Evolutionary conservation across 2,888 invertebrate genomes (phyloP), one percentile per base, ranked within the genome.

Genomic region (Adelognathus sp.): DNA sequence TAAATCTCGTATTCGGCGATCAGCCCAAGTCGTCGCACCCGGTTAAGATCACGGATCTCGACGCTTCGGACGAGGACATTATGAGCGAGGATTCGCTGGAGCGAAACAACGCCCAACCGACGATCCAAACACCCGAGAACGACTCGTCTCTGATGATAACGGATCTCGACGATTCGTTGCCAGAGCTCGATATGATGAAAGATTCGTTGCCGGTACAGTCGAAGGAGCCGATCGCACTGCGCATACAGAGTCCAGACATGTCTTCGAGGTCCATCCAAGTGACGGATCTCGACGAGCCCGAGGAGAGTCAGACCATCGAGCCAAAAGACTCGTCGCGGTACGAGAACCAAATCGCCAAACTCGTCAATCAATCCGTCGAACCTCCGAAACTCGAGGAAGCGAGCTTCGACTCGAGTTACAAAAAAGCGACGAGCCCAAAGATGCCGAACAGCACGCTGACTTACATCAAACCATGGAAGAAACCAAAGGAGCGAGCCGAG

Each of bases 1-100:
- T 89, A 64, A 89, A 89, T 58, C 61, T 87, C 14, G 81, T 87
- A 0, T 81, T 87, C 1, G 82, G 81, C 0, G 58, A 66, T 4
- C 16, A 56, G 21, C 11, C 39, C 14, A 21, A 33, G 46, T n/a
- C 18, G 2, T 16, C 46, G 29, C 14, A 33, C 29, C 24, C 52
- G 2, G 27, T 52, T 1, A 71, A 46, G 67, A 44, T 69, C 7
- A 72, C 76, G 11, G 74, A 74, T 46, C 58, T 74, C 60, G 81
- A 79, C 41, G 63, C 46, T 11, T 52, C 76, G 0, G 52, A 80
- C 1, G 1, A 7, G 7, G 44, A 50, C n/a, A 63, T 56, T 36
- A 46, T 46, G 2, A 41, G 46, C 46, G 46, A 24, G 16, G 72
- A 76, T 61, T 79, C 61, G 6, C 33, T 64, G 64, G 46, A 74